These are phyloP conservation scores for Odontophorus gujanensis DNA, from an alignment of 2,113 vertebrate genomes.

Conservation along the genomic window DNA sequence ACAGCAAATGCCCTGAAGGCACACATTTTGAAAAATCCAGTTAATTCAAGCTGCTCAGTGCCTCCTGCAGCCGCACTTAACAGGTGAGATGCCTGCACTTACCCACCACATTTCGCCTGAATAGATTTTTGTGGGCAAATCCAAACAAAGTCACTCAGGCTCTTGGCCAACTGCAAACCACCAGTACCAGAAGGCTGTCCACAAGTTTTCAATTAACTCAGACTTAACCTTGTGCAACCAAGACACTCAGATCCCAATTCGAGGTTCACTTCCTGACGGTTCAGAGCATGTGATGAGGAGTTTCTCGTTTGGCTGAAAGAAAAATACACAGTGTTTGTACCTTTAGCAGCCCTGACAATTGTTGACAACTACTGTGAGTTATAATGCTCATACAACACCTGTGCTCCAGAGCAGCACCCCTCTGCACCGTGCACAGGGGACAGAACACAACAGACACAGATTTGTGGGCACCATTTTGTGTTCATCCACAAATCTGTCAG, in stretches of 20 bases:
- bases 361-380: background rate
- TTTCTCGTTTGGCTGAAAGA: background rate
- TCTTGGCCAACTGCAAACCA: slow-evolving; percentile 3
- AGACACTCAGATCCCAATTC: background rate
- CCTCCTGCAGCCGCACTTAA: background rate
- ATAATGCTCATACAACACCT: background rate
- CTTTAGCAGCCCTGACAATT: background rate
- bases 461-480: background rate
- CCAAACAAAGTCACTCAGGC: background rate
- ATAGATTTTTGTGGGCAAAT: background rate
- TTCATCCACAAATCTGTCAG: background rate
- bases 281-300: background rate
- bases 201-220: background rate
- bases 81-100: background rate
- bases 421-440: background rate
- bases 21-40: background rate
- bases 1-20: background rate
- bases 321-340: background rate
- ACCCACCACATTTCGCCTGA: background rate
- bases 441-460: background rate
- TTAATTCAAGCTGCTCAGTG: background rate
- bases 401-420: background rate
- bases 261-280: background rate
- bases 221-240: background rate
- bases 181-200: background rate